A percentile compares a stretch with the other conserved stretches of the same genome.
These are phyloP conservation scores for Pelvicachromis taeniatus DNA, from an alignment of 2,113 vertebrate genomes.

Conservation along the genomic window DNA sequence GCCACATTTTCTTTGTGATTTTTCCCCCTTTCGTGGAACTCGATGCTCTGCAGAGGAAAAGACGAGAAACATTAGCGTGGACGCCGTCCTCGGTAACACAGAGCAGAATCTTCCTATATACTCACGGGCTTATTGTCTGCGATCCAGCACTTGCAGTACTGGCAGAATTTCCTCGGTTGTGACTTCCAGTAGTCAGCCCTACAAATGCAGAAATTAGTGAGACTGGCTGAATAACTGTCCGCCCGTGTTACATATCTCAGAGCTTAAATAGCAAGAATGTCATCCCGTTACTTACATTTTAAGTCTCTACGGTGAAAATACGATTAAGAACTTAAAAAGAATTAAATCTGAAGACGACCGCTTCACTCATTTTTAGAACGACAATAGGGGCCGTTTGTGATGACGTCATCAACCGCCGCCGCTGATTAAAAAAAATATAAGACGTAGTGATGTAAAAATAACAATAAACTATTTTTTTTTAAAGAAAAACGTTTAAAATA, in stretches of 20 bases:
- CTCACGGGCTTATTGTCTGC: slow-evolving; percentile 97
- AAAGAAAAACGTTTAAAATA: background rate
- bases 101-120: background rate
- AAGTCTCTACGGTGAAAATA: background rate
- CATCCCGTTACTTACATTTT: slow-evolving; percentile 39
- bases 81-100: background rate
- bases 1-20: slow-evolving; percentile 99
- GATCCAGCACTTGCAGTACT: slow-evolving; percentile 99
- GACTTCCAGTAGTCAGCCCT: slow-evolving; percentile 99
- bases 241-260: rapidly evolving
- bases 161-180: slow-evolving; percentile 97
- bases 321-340: background rate
- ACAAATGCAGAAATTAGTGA: slow-evolving; percentile 38
- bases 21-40: slow-evolving; percentile 98
- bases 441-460: no score
- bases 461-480: no score
- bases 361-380: slow-evolving; percentile 16
- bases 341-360: background rate
- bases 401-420: slow-evolving; percentile 10
- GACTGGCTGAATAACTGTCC: background rate
- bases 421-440: no score
- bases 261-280: no score
- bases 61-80: background rate
- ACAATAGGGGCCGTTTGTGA: slow-evolving; percentile 49
- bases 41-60: slow-evolving; percentile 79